A percentile compares a stretch with the other conserved stretches of the same genome.
phyloP scores from a whole-genome alignment of 2,113 vertebrate genomes.

The Phylloscopus trochilus region DNA sequence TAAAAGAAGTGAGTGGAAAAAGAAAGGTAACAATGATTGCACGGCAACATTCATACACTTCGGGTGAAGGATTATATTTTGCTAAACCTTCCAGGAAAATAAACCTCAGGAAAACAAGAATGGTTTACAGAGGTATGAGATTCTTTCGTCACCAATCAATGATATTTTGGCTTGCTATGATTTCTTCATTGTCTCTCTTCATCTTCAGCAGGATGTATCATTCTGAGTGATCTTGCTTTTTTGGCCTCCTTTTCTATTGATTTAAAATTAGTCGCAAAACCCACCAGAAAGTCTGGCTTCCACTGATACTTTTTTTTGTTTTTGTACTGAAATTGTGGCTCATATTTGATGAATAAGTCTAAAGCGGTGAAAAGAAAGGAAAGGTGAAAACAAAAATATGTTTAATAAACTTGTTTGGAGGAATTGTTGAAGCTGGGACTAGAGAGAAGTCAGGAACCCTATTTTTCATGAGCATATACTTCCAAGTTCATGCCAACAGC shows the following conservation, averaged over 20 bases:
- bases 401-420: not conserved
- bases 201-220: not conserved
- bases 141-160: not conserved
- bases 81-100: not conserved
- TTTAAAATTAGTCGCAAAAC: not conserved
- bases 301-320: not conserved
- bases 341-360: not conserved
- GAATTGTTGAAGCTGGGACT: not conserved
- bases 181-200: not conserved
- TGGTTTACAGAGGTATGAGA: not conserved
- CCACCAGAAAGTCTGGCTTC: not conserved
- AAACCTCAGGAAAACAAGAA: not conserved
- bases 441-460: not conserved
- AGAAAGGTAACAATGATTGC: not conserved
- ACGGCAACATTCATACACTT: rapidly evolving
- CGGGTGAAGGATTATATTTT: not conserved
- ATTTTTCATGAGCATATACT: not conserved
- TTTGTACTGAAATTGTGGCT: not conserved
- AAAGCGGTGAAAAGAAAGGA: not conserved
- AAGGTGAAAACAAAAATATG: not conserved
- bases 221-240: not conserved
- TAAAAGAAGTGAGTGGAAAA: not conserved
- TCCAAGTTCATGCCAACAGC: not conserved
- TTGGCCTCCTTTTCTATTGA: not conserved
- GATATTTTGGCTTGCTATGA: not conserved